Percentiles rank a stretch among this genome's conserved stretches.
Conservation (phyloP, 2,888 invertebrate species). For the Pachydiplax longipennis region DNA sequence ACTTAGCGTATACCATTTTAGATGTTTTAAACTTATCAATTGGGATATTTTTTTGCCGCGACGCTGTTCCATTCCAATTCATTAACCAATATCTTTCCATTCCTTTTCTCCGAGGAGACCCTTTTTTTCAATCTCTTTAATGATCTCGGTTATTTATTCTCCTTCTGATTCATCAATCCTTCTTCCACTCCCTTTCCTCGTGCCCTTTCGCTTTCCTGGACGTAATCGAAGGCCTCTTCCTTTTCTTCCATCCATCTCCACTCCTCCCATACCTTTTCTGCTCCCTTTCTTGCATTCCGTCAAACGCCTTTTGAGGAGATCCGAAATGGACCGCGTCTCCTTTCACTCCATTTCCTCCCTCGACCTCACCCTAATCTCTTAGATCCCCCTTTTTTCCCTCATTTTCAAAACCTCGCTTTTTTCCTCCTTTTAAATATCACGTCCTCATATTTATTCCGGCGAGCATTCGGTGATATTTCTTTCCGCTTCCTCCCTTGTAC, state of each 20-base stretch:
- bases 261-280: neutral
- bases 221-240: neutral
- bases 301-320: neutral
- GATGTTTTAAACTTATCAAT: slow-evolving; percentile 9
- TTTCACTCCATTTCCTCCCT: neutral
- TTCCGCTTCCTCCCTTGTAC: too few relatives aligned
- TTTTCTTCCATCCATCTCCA: neutral
- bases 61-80: slow-evolving; percentile 22
- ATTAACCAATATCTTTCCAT: slow-evolving; percentile 23
- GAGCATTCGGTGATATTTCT: too few relatives aligned
- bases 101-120: neutral
- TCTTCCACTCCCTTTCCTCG: neutral
- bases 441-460: too few relatives aligned
- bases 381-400: neutral
- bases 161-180: slow-evolving; percentile 1
- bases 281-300: neutral
- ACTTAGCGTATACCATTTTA: neutral
- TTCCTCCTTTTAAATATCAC: neutral
- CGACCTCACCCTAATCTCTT: neutral
- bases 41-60: neutral
- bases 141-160: slow-evolving; percentile 38
- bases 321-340: neutral
- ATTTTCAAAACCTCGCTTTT: neutral
- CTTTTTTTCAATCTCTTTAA: slow-evolving; percentile 43
- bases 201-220: neutral